These are phyloP conservation scores for Bombus confusus DNA, from an alignment of 1,140 invertebrate genomes.

Conservation along the genomic window DNA sequence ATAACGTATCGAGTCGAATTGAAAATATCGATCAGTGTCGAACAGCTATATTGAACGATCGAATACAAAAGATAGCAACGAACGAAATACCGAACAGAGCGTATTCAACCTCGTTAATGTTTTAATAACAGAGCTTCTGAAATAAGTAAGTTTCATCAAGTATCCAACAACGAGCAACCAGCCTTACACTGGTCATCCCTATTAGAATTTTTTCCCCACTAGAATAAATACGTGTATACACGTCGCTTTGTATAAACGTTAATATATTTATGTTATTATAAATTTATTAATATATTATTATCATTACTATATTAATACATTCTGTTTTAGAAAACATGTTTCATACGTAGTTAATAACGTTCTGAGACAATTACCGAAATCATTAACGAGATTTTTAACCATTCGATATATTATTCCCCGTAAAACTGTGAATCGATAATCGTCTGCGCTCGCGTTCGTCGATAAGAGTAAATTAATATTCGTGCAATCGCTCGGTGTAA, in stretches of 20 bases:
- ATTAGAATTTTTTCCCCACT: background rate
- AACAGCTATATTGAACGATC: background rate
- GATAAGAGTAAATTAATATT: constrained; percentile 3
- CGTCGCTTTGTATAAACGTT: background rate
- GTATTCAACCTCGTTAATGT: background rate
- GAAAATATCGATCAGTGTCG: background rate
- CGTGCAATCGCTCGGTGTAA: background rate
- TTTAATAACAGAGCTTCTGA: background rate
- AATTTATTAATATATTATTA: too few species aligned
- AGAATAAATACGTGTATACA: too few species aligned
- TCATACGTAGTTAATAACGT: background rate
- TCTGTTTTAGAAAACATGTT: background rate
- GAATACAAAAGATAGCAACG: background rate
- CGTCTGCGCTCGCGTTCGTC: too few species aligned
- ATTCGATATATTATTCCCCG: background rate
- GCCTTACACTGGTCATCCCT: background rate
- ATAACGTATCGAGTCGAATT: background rate
- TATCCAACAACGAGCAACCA: background rate
- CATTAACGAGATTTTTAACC: background rate
- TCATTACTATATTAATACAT: background rate
- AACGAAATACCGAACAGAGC: background rate
- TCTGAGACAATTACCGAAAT: background rate
- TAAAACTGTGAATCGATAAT: background rate
- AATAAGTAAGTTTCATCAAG: too few species aligned
- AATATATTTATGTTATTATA: too few species aligned